These are phyloP conservation scores for Cassiopea andromeda DNA, from an alignment of 30 jellyfish, hydroid and myxozoan genomes.

Conservation along the genomic window DNA sequence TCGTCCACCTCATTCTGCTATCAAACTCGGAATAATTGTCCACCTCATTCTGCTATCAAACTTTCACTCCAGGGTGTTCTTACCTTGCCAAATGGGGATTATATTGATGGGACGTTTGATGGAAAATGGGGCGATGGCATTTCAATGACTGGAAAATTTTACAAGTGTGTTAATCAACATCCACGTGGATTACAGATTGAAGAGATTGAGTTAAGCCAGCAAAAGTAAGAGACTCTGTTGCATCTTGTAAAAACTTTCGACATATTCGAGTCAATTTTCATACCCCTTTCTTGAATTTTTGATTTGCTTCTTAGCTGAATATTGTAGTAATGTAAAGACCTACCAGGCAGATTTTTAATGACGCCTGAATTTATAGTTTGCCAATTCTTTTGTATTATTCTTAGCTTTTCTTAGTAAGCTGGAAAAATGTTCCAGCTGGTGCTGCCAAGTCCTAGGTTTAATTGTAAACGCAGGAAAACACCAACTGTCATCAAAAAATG, in stretches of 20 bases:
- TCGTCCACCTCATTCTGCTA: background rate
- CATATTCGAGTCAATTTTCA: background rate
- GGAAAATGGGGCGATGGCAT: slow-evolving; percentile 98
- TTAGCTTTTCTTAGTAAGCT: background rate
- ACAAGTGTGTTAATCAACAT: slow-evolving; percentile 81
- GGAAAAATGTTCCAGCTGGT: background rate
- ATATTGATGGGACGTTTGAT: slow-evolving; percentile 79
- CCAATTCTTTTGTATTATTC: background rate
- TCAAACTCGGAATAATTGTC: background rate
- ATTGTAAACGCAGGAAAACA: no score
- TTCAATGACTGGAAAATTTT: slow-evolving; percentile 77
- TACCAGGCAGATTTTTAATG: no score
- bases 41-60: background rate
- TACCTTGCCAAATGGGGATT: slow-evolving; percentile 94
- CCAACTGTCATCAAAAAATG: no score
- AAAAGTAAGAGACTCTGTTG: slow-evolving; percentile 6
- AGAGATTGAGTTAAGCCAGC: slow-evolving; percentile 60
- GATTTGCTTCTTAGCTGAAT: background rate
- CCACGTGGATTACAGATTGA: slow-evolving; percentile 51
- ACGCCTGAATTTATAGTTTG: background rate
- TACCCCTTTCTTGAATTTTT: background rate
- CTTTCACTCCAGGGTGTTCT: slow-evolving; percentile 65
- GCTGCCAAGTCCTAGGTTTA: background rate
- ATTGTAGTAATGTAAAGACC: no score
- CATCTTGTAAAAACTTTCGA: background rate